Evolutionary conservation across 37 sponge, comb jelly and placozoan species (phyloP).

Genomic region (Beroe ovata): DNA sequence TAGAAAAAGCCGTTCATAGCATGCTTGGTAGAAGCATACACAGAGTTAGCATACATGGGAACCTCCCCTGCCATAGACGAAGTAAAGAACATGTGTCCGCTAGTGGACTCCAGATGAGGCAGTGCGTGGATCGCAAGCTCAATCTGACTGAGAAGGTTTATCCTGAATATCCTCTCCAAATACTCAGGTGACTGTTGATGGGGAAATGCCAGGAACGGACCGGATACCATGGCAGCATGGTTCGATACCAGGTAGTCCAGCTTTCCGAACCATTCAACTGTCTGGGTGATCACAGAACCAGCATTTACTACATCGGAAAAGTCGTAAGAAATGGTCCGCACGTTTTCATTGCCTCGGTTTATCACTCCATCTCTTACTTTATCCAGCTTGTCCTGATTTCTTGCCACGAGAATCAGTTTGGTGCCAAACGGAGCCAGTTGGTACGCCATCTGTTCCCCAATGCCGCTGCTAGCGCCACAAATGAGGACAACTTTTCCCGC

Average conservation of each 20-base stretch:
- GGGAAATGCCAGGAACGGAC: not conserved
- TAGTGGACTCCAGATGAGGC: not conserved
- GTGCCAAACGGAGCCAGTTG: constrained; percentile 6
- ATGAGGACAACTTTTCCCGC: constrained; percentile 19
- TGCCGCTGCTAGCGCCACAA: constrained; percentile 41
- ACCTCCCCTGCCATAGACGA: constrained; percentile 30
- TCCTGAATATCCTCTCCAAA: constrained; percentile 12
- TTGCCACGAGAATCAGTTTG: constrained; percentile 28
- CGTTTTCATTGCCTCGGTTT: not conserved
- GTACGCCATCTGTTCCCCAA: constrained; percentile 2
- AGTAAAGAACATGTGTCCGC: constrained; percentile 23
- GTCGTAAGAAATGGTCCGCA: not conserved
- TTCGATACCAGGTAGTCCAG: constrained; percentile 43
- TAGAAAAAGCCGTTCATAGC: constrained; percentile 39
- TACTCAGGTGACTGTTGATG: not conserved
- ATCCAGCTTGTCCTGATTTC: constrained; percentile 42
- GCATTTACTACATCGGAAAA: constrained; percentile 1
- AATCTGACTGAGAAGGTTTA: constrained; percentile 20
- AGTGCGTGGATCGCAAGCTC: constrained; percentile 16
- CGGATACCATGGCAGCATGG: constrained; percentile 4
- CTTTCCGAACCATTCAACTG: constrained; percentile 11
- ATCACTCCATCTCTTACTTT: not conserved
- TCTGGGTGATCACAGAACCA: constrained; percentile 7
- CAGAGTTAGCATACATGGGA: not conserved
- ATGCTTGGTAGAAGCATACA: constrained; percentile 14